phyloP scores from a whole-genome alignment of 2,797 vertebrate species.

The Takifugu rubripes region DNA sequence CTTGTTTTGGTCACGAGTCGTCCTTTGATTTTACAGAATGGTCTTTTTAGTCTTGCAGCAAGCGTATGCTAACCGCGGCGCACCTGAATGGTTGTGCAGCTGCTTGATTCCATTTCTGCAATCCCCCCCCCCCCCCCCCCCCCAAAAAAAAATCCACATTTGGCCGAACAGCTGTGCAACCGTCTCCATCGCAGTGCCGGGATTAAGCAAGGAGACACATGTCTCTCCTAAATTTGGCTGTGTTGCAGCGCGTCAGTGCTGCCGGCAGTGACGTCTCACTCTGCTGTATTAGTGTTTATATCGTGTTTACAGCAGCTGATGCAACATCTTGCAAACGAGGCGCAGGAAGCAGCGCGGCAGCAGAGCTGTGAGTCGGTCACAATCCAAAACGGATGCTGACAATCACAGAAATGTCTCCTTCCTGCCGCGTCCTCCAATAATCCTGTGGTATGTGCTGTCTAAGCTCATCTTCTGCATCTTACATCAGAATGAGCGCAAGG shows the following conservation, averaged over 20 bases:
- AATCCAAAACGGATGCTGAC: background rate
- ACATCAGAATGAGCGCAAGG: background rate
- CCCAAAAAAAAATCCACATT: too few relatives aligned
- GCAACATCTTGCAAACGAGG: background rate
- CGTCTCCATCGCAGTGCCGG: too few relatives aligned
- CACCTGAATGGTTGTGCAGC: too few relatives aligned
- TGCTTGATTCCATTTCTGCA: too few relatives aligned
- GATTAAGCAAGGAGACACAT: background rate
- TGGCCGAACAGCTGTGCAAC: too few relatives aligned
- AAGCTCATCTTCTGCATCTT: background rate
- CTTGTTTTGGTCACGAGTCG: too few relatives aligned
- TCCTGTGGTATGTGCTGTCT: constrained; percentile 6
- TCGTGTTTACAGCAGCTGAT: background rate
- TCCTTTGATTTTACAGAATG: too few relatives aligned
- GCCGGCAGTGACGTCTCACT: background rate
- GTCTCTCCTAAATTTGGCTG: constrained; percentile 1
- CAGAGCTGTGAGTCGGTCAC: background rate
- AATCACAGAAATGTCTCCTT: background rate
- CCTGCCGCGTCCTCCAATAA: background rate
- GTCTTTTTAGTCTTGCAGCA: too few relatives aligned
- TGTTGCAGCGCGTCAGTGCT: background rate
- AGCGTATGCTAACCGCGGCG: too few relatives aligned
- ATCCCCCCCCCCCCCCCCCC: too few relatives aligned
- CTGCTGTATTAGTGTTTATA: background rate
- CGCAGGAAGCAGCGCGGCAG: background rate